Percentiles rank a stretch among this genome's conserved stretches.
Conservation (phyloP, 2,113 vertebrate genomes). For the Cathartes aura region DNA sequence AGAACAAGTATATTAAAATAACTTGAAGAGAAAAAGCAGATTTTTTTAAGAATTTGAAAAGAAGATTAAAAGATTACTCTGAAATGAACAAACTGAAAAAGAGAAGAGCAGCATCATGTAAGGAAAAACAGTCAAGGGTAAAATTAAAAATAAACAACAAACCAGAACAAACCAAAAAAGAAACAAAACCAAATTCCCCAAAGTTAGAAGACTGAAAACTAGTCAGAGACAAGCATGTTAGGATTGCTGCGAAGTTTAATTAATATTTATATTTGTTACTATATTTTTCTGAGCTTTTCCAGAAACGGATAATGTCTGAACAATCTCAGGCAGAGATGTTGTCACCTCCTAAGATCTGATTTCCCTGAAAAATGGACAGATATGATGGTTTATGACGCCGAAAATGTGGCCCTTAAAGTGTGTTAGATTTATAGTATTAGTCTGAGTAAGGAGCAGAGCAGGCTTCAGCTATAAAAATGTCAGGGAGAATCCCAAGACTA, state of each 20-base stretch:
- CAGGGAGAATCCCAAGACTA: conserved; percentile 15
- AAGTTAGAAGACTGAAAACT: background rate
- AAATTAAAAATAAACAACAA: background rate
- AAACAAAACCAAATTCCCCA: fast-evolving
- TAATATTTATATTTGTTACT: background rate
- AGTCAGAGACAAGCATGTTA: background rate
- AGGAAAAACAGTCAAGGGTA: background rate
- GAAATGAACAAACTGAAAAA: background rate
- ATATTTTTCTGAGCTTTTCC: background rate
- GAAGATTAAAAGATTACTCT: background rate
- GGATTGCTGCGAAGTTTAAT: background rate
- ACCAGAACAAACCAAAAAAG: background rate
- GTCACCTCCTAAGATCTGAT: background rate
- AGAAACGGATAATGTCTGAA: background rate
- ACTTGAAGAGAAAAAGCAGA: background rate
- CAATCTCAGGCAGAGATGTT: background rate
- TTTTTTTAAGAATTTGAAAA: background rate
- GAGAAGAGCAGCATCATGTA: background rate
- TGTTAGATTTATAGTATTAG: conserved; percentile 24
- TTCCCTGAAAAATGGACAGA: conserved; percentile 1
- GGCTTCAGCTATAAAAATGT: conserved; percentile 42
- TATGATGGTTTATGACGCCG: conserved; percentile 18
- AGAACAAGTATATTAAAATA: background rate
- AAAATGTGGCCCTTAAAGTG: conserved; percentile 30
- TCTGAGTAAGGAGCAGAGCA: conserved; percentile 12